These are phyloP conservation scores for Antitype chi DNA, from an alignment of 2,888 invertebrate genomes.

Conservation along the genomic window DNA sequence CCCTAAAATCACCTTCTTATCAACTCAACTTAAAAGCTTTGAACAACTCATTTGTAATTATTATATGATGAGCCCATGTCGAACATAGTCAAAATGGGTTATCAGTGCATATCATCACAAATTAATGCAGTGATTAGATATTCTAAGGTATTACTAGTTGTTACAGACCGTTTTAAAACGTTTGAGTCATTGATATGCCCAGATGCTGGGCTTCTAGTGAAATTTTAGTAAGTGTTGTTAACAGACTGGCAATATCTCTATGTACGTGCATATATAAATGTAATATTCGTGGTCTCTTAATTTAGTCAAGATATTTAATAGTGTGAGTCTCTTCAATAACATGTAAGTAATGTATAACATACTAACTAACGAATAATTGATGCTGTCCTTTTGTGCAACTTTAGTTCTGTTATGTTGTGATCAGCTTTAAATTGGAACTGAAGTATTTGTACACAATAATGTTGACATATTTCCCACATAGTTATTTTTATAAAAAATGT, in stretches of 20 bases:
- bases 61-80: slow-evolving; percentile 81
- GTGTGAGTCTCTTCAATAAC: slow-evolving; percentile 89
- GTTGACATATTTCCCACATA: slow-evolving; percentile 85
- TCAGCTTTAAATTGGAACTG: slow-evolving; percentile 89
- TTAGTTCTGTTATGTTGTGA: slow-evolving; percentile 90
- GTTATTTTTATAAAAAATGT: slow-evolving; percentile 89
- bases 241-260: slow-evolving; percentile 91
- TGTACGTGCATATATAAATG: slow-evolving; percentile 88
- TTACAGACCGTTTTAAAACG: slow-evolving; percentile 88
- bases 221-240: slow-evolving; percentile 89
- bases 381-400: slow-evolving; percentile 89
- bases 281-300: slow-evolving; percentile 90
- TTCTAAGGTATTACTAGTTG: slow-evolving; percentile 90
- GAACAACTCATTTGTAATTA: slow-evolving; percentile 81
- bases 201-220: slow-evolving; percentile 89
- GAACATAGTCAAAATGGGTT: slow-evolving; percentile 85
- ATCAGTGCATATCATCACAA: slow-evolving; percentile 91
- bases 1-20: slow-evolving; percentile 83
- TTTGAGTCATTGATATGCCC: slow-evolving; percentile 89
- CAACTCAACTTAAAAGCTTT: slow-evolving; percentile 80
- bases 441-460: slow-evolving; percentile 87
- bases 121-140: slow-evolving; percentile 90
- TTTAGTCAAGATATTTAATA: slow-evolving; percentile 91
- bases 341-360: slow-evolving; percentile 87
- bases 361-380: slow-evolving; percentile 84